phyloP scores from a whole-genome alignment of 2,113 vertebrate species.

The Fulmarus glacialis region DNA sequence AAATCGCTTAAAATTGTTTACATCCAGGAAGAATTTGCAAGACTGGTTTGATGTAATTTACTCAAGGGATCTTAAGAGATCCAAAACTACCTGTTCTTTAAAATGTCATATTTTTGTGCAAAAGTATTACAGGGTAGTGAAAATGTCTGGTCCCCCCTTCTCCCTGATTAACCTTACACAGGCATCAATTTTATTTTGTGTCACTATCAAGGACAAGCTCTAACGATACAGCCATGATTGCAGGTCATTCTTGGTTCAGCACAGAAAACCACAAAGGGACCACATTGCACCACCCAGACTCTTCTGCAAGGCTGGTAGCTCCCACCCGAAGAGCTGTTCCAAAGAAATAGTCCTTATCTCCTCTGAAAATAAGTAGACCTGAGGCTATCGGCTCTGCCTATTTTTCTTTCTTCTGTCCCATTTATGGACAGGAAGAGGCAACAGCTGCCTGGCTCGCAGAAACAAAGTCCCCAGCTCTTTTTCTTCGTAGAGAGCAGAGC shows the following conservation, averaged over 20 bases:
- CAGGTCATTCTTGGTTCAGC: neutral
- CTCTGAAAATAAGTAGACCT: neutral
- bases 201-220: neutral
- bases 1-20: neutral
- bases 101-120: neutral
- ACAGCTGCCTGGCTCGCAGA: neutral
- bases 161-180: neutral
- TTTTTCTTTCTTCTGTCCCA: neutral
- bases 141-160: fast-evolving
- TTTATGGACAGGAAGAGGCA: neutral
- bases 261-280: neutral
- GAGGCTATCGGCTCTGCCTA: neutral
- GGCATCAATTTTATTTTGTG: neutral
- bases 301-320: neutral
- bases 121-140: neutral
- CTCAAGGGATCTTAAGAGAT: neutral
- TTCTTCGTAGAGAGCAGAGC: neutral
- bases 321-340: neutral
- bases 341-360: neutral
- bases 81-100: neutral
- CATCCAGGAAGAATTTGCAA: neutral
- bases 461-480: neutral
- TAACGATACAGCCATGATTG: neutral
- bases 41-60: neutral
- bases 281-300: neutral